Percentiles rank a stretch among this genome's conserved stretches.
Conservation (phyloP, 2,797 vertebrate species). For the Cryptoprocta ferox region DNA sequence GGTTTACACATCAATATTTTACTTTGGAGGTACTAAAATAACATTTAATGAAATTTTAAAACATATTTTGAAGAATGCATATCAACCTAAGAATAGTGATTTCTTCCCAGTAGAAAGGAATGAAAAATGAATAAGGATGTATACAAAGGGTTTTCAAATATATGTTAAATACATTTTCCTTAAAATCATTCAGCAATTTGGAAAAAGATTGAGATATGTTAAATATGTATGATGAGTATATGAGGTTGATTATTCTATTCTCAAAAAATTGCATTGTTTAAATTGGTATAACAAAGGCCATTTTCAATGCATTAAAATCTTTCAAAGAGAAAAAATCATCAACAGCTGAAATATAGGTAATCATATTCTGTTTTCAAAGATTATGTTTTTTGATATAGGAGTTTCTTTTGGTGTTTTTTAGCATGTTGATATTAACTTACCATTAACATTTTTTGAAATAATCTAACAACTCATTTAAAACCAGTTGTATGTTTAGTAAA, state of each 20-base stretch:
- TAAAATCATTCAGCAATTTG: neutral
- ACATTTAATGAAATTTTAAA: constrained; percentile 1
- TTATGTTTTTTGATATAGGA: neutral
- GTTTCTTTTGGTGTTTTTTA: neutral
- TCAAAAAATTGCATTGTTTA: neutral
- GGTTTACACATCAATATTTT: neutral
- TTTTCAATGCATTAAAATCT: neutral
- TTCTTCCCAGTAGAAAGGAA: neutral
- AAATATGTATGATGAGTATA: neutral
- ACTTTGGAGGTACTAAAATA: neutral
- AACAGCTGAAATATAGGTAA: neutral
- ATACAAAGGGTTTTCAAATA: neutral
- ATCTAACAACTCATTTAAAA: neutral
- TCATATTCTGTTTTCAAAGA: neutral
- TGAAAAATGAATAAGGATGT: neutral
- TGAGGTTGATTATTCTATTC: neutral
- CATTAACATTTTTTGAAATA: neutral
- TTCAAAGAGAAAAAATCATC: neutral
- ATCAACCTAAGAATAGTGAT: neutral
- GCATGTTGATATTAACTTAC: neutral
- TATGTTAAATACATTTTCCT: neutral
- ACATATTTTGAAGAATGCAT: neutral
- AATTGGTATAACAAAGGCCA: neutral
- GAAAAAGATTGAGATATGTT: neutral
- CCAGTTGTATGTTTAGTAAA: neutral